phyloP scores from a whole-genome alignment of 2,797 vertebrate species.

The Poecilia velifera region DNA sequence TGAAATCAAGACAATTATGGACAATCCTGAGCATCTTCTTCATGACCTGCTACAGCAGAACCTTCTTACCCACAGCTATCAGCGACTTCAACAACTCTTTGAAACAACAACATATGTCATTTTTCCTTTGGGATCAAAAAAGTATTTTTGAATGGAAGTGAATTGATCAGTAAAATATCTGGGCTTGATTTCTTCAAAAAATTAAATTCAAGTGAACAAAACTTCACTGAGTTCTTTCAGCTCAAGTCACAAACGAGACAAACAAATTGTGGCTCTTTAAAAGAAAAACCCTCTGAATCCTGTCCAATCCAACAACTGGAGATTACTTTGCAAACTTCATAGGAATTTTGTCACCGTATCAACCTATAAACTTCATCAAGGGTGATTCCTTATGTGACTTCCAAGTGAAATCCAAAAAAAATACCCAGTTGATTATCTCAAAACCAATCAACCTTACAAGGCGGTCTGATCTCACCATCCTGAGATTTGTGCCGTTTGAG shows the following conservation, averaged over 20 bases:
- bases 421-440: conserved; percentile 11
- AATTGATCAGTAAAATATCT: not conserved
- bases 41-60: too few relatives aligned
- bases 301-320: not conserved
- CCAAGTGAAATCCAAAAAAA: not conserved
- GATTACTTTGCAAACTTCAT: not conserved
- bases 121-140: too few relatives aligned
- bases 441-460: conserved; percentile 34
- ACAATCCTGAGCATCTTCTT: too few relatives aligned
- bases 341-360: not conserved
- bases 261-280: not conserved
- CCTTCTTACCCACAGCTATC: too few relatives aligned
- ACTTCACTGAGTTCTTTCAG: not conserved
- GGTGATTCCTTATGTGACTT: not conserved
- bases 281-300: not conserved
- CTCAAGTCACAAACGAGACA: not conserved
- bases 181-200: not conserved
- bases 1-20: too few relatives aligned
- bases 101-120: too few relatives aligned
- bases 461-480: conserved; percentile 39
- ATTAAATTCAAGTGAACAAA: not conserved
- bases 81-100: too few relatives aligned
- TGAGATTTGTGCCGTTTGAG: conserved; percentile 52
- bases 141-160: too few relatives aligned
- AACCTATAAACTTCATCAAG: not conserved